Percentiles rank a stretch among this genome's conserved stretches.
These are phyloP conservation scores for Nothobranchius kuhntae DNA, from an alignment of 2,113 vertebrate species.

Conservation along the genomic window DNA sequence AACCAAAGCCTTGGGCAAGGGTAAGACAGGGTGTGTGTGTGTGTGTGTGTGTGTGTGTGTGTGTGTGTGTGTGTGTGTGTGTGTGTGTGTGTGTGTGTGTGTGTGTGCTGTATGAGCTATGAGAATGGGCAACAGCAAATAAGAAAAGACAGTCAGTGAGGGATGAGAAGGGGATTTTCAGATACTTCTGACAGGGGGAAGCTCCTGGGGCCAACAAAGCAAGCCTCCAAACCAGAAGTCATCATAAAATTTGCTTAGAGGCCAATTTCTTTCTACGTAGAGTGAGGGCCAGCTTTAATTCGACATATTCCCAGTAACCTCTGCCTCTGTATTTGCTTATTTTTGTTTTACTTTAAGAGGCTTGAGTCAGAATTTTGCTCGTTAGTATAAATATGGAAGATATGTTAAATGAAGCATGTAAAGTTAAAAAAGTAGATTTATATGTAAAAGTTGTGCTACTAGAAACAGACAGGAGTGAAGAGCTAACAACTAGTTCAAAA, in stretches of 20 bases:
- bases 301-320: neutral
- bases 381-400: too few species aligned
- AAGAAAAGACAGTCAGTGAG: constrained; percentile 58
- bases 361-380: too few species aligned
- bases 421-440: too few species aligned
- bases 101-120: constrained; percentile 16
- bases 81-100: constrained; percentile 4
- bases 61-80: constrained; percentile 13
- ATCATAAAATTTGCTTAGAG: constrained; percentile 9
- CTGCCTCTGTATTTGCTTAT: constrained; percentile 19
- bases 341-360: too few species aligned
- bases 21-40: constrained; percentile 39
- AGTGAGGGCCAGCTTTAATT: neutral
- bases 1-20: constrained; percentile 72
- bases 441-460: too few species aligned
- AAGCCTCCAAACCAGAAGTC: constrained; percentile 33
- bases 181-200: constrained; percentile 31
- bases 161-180: constrained; percentile 35
- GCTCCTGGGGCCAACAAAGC: constrained; percentile 36
- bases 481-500: too few species aligned
- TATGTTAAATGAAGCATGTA: too few species aligned
- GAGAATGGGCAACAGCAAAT: constrained; percentile 54
- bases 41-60: constrained; percentile 10
- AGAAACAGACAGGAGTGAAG: too few species aligned
- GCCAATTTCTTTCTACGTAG: neutral